Evolutionary conservation across 2,888 invertebrate genomes (phyloP).

Genomic region (Halocaridina rubra): DNA sequence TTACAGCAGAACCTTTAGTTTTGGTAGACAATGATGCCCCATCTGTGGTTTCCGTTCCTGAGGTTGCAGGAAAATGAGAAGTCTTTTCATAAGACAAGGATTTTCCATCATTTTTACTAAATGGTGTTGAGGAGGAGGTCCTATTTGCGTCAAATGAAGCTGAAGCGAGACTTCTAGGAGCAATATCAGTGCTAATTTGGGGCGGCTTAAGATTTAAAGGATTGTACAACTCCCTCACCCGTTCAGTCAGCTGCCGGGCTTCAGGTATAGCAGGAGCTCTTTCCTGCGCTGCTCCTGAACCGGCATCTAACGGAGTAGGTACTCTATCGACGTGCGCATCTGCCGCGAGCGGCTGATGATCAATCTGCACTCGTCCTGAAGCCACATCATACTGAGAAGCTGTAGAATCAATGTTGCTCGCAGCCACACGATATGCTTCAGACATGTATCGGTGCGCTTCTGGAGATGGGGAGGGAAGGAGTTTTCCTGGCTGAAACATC

Average conservation of each 20-base stretch:
- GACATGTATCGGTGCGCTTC: conserved; percentile 49
- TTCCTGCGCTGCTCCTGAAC: background rate
- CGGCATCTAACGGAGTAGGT: conserved; percentile 12
- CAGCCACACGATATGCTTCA: conserved; percentile 44
- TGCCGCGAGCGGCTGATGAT: conserved; percentile 12
- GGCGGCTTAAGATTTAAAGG: conserved; percentile 6
- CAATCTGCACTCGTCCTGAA: background rate
- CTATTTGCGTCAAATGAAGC: conserved; percentile 20
- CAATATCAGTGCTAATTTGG: background rate
- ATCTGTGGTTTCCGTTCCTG: background rate
- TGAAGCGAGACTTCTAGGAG: background rate
- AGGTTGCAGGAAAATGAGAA: conserved; percentile 6
- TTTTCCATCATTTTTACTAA: conserved; percentile 27
- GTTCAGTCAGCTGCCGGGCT: conserved; percentile 4
- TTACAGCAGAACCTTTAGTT: conserved; percentile 7
- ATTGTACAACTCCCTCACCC: conserved; percentile 7
- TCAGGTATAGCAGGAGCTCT: background rate
- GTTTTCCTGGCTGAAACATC: conserved; percentile 40
- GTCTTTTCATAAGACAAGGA: conserved; percentile 21
- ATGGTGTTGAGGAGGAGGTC: background rate
- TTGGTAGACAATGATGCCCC: conserved; percentile 14
- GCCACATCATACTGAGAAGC: background rate
- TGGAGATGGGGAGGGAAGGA: conserved; percentile 31
- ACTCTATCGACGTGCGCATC: conserved; percentile 34
- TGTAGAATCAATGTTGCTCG: conserved; percentile 21